Conservation (phyloP, 2,888 invertebrate genomes). For the Lasiommata megera region DNA sequence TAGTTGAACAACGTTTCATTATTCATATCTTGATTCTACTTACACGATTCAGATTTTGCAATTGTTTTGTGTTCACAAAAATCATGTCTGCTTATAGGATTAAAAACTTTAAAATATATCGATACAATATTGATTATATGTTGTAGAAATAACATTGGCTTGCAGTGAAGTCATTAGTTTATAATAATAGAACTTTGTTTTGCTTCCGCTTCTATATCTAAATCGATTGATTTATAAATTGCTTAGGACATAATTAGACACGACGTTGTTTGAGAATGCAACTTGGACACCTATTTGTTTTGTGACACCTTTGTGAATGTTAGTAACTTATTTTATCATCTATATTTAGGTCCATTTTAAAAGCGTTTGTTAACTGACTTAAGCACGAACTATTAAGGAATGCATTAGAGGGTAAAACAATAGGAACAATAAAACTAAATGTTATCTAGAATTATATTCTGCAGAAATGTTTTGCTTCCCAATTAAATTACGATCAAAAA, state of each 20-base stretch:
- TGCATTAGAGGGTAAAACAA: neutral
- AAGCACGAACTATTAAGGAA: neutral
- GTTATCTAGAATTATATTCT: neutral
- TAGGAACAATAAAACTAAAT: neutral
- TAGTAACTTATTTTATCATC: conserved; percentile 18
- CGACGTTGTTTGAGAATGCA: conserved; percentile 33
- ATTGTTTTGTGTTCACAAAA: neutral
- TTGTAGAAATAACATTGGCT: conserved; percentile 54
- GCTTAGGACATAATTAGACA: conserved; percentile 44
- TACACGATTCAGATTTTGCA: neutral
- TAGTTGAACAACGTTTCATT: conserved; percentile 1
- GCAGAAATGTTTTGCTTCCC: neutral
- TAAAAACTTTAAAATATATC: conserved; percentile 1
- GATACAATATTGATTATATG: conserved; percentile 38
- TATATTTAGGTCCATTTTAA: neutral
- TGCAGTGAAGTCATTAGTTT: conserved; percentile 43
- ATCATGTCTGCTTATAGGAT: neutral
- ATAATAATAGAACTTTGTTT: conserved; percentile 61
- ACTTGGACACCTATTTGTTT: conserved; percentile 38
- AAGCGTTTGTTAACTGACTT: neutral
- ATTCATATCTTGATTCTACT: conserved; percentile 4
- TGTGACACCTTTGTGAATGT: conserved; percentile 52
- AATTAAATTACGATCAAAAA: neutral
- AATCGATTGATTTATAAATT: conserved; percentile 45
- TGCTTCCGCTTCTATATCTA: conserved; percentile 52